Percentiles rank a stretch among this genome's conserved stretches.
These are phyloP conservation scores for Adelphocoris suturalis DNA, from an alignment of 2,888 invertebrate species.

Conservation along the genomic window DNA sequence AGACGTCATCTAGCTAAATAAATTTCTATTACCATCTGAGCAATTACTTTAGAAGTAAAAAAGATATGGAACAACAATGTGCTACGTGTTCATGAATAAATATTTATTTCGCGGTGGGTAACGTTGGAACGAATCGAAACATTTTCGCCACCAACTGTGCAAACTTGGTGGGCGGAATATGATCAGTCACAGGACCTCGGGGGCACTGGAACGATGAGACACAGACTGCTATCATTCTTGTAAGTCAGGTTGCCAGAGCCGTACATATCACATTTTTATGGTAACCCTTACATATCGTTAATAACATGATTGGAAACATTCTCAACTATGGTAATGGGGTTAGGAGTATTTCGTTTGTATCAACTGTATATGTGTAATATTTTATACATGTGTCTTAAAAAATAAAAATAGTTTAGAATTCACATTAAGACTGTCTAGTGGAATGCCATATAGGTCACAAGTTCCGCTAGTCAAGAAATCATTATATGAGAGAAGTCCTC, in stretches of 20 bases:
- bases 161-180: neutral
- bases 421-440: too few species aligned
- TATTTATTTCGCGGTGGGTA: neutral
- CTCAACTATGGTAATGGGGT: too few species aligned
- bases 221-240: neutral
- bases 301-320: too few species aligned
- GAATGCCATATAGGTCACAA: too few species aligned
- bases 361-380: too few species aligned
- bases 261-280: neutral
- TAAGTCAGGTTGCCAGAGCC: neutral
- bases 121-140: neutral
- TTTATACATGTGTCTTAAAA: too few species aligned
- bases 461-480: too few species aligned
- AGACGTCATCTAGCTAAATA: neutral
- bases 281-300: too few species aligned
- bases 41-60: neutral
- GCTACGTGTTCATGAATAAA: conserved; percentile 22
- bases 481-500: too few species aligned
- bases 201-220: neutral
- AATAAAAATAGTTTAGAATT: too few species aligned
- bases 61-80: neutral
- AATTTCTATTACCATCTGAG: neutral
- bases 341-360: too few species aligned
- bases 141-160: conserved; percentile 11
- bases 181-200: neutral